Conservation (phyloP, 2,797 vertebrate species). For the Molossus alvarezi region DNA sequence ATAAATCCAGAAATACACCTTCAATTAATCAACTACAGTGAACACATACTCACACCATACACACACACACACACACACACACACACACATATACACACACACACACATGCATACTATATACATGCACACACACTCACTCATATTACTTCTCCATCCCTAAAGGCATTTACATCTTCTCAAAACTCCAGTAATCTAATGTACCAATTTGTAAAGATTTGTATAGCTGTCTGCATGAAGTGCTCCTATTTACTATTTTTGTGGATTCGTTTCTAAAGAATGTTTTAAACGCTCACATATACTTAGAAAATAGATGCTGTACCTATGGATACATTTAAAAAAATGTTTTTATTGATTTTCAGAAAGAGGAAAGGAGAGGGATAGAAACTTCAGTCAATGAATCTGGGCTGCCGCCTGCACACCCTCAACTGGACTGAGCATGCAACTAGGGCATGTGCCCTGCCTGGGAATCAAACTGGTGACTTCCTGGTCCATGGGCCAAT, state of each 20-base stretch:
- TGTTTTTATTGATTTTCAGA: too few relatives aligned
- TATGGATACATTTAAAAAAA: not conserved
- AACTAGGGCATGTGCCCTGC: too few relatives aligned
- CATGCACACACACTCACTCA: not conserved
- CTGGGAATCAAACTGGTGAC: too few relatives aligned
- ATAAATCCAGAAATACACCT: not conserved
- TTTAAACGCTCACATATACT: not conserved
- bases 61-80: not conserved
- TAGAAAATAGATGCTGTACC: not conserved
- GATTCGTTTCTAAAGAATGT: not conserved
- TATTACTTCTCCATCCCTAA: not conserved
- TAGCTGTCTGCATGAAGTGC: not conserved
- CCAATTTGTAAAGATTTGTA: not conserved
- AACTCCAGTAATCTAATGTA: not conserved
- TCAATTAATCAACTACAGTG: not conserved
- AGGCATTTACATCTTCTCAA: not conserved
- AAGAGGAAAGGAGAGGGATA: too few relatives aligned
- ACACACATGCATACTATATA: not conserved
- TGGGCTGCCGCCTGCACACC: too few relatives aligned
- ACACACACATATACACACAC: too few relatives aligned
- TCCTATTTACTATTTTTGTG: conserved; percentile 19
- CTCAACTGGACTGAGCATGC: too few relatives aligned
- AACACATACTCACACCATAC: not conserved
- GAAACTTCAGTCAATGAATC: too few relatives aligned
- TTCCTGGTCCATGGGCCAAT: too few relatives aligned